A percentile compares a stretch with the other conserved stretches of the same genome.
phyloP scores from a whole-genome alignment of 30 jellyfish, hydroid and myxozoan genomes.

The Hydractinia echinata region DNA sequence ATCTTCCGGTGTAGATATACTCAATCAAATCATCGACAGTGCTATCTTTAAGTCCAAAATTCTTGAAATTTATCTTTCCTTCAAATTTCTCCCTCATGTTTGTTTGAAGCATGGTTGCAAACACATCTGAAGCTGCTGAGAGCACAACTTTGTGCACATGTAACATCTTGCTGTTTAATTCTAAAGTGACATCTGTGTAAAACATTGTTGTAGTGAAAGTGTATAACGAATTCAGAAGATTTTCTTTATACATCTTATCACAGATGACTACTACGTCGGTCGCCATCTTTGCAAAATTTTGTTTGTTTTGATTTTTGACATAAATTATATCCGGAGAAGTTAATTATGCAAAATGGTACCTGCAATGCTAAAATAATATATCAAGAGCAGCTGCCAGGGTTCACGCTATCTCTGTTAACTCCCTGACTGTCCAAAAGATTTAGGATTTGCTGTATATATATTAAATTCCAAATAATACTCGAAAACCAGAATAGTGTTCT shows the following conservation, averaged over 20 bases:
- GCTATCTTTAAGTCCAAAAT: conserved; percentile 40
- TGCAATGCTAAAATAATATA: no score
- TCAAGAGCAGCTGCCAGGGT: no score
- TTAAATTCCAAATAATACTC: no score
- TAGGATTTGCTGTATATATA: no score
- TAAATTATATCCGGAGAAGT: neutral
- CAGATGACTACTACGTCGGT: neutral
- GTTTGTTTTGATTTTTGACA: conserved; percentile 13
- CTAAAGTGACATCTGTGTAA: conserved; percentile 70
- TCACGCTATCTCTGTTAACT: no score
- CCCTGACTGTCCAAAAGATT: no score
- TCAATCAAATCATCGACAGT: conserved; percentile 45
- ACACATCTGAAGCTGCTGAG: conserved; percentile 83
- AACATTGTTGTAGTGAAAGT: neutral
- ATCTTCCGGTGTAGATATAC: conserved; percentile 71
- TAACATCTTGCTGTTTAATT: conserved; percentile 23
- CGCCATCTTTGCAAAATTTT: conserved; percentile 9
- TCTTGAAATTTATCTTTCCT: conserved; percentile 58
- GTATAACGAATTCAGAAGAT: conserved; percentile 4
- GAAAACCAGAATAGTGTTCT: no score
- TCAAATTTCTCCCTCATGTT: conserved; percentile 78
- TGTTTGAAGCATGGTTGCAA: conserved; percentile 67
- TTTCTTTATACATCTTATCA: conserved; percentile 11
- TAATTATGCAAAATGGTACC: no score
- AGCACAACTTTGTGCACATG: conserved; percentile 70